Base-by-base conservation (phyloP, 1,140 invertebrate species). In the Nylanderia fulva region DNA sequence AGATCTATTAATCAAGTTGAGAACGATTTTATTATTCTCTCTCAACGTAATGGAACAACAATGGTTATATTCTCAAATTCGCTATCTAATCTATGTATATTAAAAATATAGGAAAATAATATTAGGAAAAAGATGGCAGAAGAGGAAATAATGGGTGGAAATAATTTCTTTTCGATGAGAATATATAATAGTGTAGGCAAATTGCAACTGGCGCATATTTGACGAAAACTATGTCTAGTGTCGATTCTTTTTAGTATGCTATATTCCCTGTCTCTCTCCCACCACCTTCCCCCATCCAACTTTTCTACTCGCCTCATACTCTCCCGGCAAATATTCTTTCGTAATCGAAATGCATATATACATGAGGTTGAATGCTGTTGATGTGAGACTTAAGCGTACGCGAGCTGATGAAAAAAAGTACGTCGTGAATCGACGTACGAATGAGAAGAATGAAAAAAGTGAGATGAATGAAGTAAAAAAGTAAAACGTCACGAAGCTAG, bases 331-430 rank as follows among this genome's bases (percentile, higher is more conserved):
- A 91, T 90, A 90, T 91, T 89, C 85, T 84, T 39, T 61, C 75
- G 84, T 90, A 90, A 91, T 91, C 90, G 90, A 91, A 90, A 91
- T 91, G 86, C 89, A 90, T 91, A 88, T 91, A 91, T 90, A 90
- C 90, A 90, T 90, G 89, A 91, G 88, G 61, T 86, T 85, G 87
- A 90, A 83, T 88, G 85, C 89, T 87, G 86, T 90, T 90, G 88
- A 90, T 90, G 84, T 85, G 83, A 79, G 82, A 76, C 68, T 64
- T 80, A 63, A 77, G 74, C 61, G 76, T 80, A 63, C 77, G 27
- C 71, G 56, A 60, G 74, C 58, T 86, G 85, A 86, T 86, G 85
- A 86, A 86, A 86, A 85, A 85, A 85, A 33, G 36, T 63, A 84
- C 29, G 58, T 39, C 42, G 71, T 42, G 42, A 76, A 74, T 60